A percentile compares a stretch with the other conserved stretches of the same genome.
These are phyloP conservation scores for Pyrocephalus nanus DNA, from an alignment of 2,797 vertebrate genomes.

Conservation along the genomic window DNA sequence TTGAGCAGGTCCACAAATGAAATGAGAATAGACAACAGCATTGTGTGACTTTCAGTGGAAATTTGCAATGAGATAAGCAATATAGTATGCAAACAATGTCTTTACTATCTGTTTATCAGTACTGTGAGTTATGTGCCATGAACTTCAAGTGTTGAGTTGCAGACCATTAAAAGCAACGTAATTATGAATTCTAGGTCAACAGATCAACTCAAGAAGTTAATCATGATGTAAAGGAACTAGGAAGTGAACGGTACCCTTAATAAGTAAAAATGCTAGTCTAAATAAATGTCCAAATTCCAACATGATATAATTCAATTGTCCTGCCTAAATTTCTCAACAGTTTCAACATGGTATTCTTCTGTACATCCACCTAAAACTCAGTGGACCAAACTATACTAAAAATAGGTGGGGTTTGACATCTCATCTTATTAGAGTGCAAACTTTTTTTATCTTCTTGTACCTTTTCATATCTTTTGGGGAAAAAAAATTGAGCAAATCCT, in stretches of 20 bases:
- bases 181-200: constrained; percentile 14
- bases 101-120: neutral
- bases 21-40: neutral
- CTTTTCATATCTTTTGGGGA: neutral
- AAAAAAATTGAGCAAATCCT: neutral
- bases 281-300: constrained; percentile 10
- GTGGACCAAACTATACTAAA: neutral
- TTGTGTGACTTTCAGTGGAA: neutral
- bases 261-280: constrained; percentile 42
- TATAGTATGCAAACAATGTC: neutral
- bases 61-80: neutral
- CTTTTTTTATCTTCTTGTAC: neutral
- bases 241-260: neutral
- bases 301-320: neutral
- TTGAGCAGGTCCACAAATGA: neutral
- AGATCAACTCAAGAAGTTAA: neutral
- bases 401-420: neutral
- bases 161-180: neutral
- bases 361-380: neutral
- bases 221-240: neutral
- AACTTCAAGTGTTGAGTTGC: neutral
- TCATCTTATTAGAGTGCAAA: neutral
- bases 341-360: neutral
- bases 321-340: neutral
- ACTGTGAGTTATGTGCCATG: neutral